A percentile compares a stretch with the other conserved stretches of the same genome.
These are phyloP conservation scores for Rallus limicola DNA, from an alignment of 2,113 vertebrate genomes.

Conservation along the genomic window DNA sequence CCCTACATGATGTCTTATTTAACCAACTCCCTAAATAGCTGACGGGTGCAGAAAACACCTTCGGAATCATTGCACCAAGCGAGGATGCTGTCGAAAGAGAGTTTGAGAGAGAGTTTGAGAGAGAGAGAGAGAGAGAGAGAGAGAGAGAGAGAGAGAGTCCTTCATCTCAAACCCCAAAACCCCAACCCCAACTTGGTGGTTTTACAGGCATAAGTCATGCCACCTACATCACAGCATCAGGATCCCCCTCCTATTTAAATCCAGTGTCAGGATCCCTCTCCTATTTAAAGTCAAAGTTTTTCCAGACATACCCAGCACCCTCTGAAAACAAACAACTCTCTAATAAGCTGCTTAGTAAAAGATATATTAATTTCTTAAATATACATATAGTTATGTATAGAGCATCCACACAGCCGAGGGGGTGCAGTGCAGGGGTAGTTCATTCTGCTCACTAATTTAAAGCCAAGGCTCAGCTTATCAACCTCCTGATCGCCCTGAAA, in stretches of 20 bases:
- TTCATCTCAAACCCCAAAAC: neutral
- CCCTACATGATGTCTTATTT: accelerated
- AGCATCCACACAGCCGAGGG: neutral
- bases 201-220: neutral
- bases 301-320: accelerated
- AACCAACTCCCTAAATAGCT: neutral
- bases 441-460: neutral
- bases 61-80: neutral
- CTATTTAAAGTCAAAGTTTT: neutral
- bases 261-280: no score
- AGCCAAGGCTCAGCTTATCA: neutral
- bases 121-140: no score
- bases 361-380: neutral
- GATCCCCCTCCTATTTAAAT: no score
- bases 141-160: neutral
- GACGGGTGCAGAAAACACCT: neutral
- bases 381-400: accelerated
- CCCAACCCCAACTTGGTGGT: no score
- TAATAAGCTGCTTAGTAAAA: neutral
- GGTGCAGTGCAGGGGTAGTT: neutral
- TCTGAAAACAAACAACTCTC: neutral
- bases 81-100: neutral
- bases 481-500: neutral
- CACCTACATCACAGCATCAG: no score
- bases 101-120: neutral